phyloP scores from a whole-genome alignment of 2,113 vertebrate genomes.

The Oncorhynchus mykiss region DNA sequence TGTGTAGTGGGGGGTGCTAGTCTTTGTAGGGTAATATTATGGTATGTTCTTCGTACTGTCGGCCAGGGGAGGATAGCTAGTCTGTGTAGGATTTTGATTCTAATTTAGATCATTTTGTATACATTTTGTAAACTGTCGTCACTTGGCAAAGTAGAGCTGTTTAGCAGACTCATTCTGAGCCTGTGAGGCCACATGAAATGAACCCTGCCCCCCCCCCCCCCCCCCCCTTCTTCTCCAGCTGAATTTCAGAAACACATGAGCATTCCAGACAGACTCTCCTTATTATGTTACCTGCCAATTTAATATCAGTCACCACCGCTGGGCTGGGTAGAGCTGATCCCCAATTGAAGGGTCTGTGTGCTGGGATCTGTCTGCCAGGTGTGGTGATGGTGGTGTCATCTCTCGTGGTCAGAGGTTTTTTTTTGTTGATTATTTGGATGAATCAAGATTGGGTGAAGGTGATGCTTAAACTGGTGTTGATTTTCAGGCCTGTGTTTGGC shows the following conservation, averaged over 20 bases:
- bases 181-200: background rate
- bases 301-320: background rate
- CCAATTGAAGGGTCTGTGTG: background rate
- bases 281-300: background rate
- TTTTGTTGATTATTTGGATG: background rate
- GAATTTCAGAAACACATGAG: background rate
- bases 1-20: constrained; percentile 16
- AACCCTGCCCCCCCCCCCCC: background rate
- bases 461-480: too few species aligned
- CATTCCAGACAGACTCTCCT: background rate
- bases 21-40: constrained; percentile 7
- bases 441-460: too few species aligned
- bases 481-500: too few species aligned
- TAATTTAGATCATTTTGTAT: background rate
- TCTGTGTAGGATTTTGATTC: background rate
- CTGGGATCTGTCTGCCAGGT: background rate
- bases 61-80: background rate
- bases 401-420: too few species aligned
- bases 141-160: background rate
- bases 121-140: background rate
- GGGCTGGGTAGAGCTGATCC: background rate
- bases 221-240: background rate
- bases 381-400: background rate
- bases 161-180: background rate
- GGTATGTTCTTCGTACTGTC: background rate